Evolutionary conservation across 2,888 invertebrate genomes (phyloP), one percentile per base, ranked within the genome.

Genomic region (Rhagium mordax): DNA sequence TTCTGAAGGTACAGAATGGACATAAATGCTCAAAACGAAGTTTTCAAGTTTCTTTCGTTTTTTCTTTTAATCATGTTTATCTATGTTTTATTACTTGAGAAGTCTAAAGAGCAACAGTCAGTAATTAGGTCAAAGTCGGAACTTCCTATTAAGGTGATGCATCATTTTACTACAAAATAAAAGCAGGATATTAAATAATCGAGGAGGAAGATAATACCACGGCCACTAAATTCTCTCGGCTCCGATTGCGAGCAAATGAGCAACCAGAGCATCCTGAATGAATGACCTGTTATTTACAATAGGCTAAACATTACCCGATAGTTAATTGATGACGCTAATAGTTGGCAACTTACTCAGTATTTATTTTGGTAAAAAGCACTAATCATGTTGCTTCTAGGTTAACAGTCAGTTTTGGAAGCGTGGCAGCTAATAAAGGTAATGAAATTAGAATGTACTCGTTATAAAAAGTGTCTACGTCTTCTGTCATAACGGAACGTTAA

Each of bases 401-500:
- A 59, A 59, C 59, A 16, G 16, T 29, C 33, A 59, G 15, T 33
- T 59, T 59, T 7, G 29, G n/a, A 27, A 29, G 15, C n/a, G 29
- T 8, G 33, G 29, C 29, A 33, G 16, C 16, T n/a, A 59, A 33
- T 59, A 33, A 59, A 57, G 29, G 29, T 33, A 59, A 55, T 55
- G 27, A 33, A 33, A 59, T 59, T 59, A 59, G 27, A 27, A 59
- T 59, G 59, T 59, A 16, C 33, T 27, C 15, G 29, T 16, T 15
- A 16, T 13, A 29, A 59, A 27, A 59, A 59, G 16, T 29, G 27
- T 59, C 33, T 33, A 59, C 15, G 55, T 33, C 59, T 29, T 16
- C 59, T 16, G 33, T 33, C 33, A 69, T 69, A 69, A 69, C 69
- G 69, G 69, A 61, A 60, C 53, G 18, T 33, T 55, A 59, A n/a